A percentile compares a stretch with the other conserved stretches of the same genome.
These are phyloP conservation scores for Perdita meconis DNA, from an alignment of 2,888 invertebrate genomes.

Conservation along the genomic window DNA sequence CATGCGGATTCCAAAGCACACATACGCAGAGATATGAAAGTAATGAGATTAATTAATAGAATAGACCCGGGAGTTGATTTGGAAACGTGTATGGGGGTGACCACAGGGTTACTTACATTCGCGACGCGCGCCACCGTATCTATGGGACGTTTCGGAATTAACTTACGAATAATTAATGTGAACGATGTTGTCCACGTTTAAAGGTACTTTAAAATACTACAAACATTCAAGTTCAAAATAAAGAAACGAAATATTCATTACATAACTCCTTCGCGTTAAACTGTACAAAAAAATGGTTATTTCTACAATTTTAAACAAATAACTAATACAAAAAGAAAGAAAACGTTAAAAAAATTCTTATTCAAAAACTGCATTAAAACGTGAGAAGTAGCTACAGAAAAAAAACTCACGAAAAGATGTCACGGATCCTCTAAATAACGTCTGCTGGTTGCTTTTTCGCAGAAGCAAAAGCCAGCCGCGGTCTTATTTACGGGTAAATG, in stretches of 20 bases:
- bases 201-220: neutral
- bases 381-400: too few species aligned
- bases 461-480: conserved; percentile 35
- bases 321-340: too few species aligned
- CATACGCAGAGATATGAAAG: conserved; percentile 61
- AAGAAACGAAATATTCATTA: neutral
- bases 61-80: conserved; percentile 77
- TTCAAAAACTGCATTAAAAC: too few species aligned
- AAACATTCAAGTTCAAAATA: neutral
- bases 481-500: conserved; percentile 74
- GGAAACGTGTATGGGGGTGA: conserved; percentile 72
- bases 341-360: neutral
- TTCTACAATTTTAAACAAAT: neutral
- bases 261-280: neutral
- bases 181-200: conserved; percentile 23
- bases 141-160: conserved; percentile 66
- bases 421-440: conserved; percentile 2
- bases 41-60: conserved; percentile 81
- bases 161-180: conserved; percentile 63
- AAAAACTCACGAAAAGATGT: neutral
- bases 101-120: conserved; percentile 73
- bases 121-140: conserved; percentile 54
- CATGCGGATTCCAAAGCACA: conserved; percentile 47
- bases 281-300: neutral
- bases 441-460: conserved; percentile 34